Base-by-base conservation (phyloP, 1,140 invertebrate species). In the Formica selysi region DNA sequence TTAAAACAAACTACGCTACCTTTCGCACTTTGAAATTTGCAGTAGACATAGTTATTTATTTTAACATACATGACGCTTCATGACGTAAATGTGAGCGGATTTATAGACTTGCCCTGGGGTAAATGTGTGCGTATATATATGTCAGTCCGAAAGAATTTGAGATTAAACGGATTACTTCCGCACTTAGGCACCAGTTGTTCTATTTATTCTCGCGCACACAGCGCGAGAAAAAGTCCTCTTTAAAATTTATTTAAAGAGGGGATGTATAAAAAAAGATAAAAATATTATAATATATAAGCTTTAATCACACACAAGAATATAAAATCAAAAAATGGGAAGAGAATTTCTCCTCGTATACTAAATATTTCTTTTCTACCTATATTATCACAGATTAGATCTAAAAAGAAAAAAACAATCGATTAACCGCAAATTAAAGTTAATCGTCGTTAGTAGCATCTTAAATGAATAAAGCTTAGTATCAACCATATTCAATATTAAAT, bases 91-190 rank as follows among this genome's bases (percentile, higher is more conserved):
- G 54, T 36, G 22, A 22, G 54, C 36, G 54, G n/a, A 76, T 76
- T 76, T 76, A 76, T 41, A 76, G 16, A 22, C 51, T 29, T n/a
- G 16, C n/a, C 29, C 48, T 19, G 32, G 11, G 38, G 38, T 59
- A 11, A 11, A 11, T 8, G n/a, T 16, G 16, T 51, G 44, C 16
- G 16, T 51, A 5, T 51, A 16, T 44, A 10, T 44, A 10, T 11
- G 41, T 44, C 1, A 74, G 54, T 59, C 54, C 59, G 54, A 36
- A 61, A 61, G 54, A 61, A 76, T 76, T 61, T 61, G 73, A 76
- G 73, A 76, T 76, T 76, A 76, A 76, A 41, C 73, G 54, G 54
- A 76, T 76, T 76, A 76, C 54, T 61, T 76, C 22, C 54, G 51
- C 51, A 16, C 19, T 74, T 74, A 74, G 51, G 32, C 32, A 59